Evolutionary conservation across 92 coral and sea anemone species (phyloP).

Genomic region (Virgularia gustaviana): DNA sequence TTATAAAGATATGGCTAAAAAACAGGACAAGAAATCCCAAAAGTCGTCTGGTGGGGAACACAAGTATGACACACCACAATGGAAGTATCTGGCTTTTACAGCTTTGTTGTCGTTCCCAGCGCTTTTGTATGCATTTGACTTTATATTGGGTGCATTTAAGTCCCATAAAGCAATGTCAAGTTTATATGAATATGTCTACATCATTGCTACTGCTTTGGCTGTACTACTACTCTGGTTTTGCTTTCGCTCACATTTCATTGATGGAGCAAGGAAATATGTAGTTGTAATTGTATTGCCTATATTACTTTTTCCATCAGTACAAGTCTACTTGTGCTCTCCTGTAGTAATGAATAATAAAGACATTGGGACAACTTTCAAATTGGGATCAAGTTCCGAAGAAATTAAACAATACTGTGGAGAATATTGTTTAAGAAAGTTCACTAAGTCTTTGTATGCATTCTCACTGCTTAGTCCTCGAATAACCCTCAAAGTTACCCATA

Average conservation of each 20-base stretch:
- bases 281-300: slow-evolving; percentile 38
- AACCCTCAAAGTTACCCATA: slow-evolving; percentile 58
- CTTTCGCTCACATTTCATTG: slow-evolving; percentile 15
- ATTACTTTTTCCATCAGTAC: slow-evolving; percentile 74
- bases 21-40: slow-evolving; percentile 7
- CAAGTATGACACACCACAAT: slow-evolving; percentile 2
- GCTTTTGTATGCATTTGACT: not conserved
- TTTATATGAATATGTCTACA: not conserved
- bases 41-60: too few species aligned
- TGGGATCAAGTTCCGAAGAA: slow-evolving; percentile 70
- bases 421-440: slow-evolving; percentile 67
- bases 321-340: slow-evolving; percentile 89
- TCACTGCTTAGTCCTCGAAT: slow-evolving; percentile 82
- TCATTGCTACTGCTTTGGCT: not conserved
- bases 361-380: slow-evolving; percentile 76
- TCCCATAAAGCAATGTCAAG: not conserved
- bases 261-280: slow-evolving; percentile 8
- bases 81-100: slow-evolving; percentile 15
- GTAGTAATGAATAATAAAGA: slow-evolving; percentile 78
- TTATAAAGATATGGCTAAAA: not conserved
- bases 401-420: slow-evolving; percentile 74
- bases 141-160: not conserved
- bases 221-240: not conserved
- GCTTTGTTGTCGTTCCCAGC: slow-evolving; percentile 13
- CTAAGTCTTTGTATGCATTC: slow-evolving; percentile 68